A percentile compares a stretch with the other conserved stretches of the same genome.
phyloP scores from a whole-genome alignment of 2,888 invertebrate species.

The Calameuta idolon region DNA sequence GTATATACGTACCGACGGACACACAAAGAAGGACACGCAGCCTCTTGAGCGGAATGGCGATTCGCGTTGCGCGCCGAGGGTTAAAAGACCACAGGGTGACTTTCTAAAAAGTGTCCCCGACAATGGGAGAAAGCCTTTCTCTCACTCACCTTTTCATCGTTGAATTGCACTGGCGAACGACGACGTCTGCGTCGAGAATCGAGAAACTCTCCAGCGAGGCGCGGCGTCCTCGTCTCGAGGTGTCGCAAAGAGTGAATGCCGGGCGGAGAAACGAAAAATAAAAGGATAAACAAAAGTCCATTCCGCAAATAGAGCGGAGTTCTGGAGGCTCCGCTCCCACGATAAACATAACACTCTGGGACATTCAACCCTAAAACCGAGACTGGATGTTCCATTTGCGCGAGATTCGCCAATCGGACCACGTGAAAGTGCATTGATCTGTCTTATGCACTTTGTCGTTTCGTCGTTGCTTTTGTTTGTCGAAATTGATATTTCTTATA shows the following conservation, averaged over 20 bases:
- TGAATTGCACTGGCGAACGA: not conserved
- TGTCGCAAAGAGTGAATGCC: not conserved
- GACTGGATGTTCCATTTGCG: not conserved
- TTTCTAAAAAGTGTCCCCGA: not conserved
- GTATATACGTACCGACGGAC: not conserved
- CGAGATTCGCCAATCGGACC: not conserved
- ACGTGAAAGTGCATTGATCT: not conserved
- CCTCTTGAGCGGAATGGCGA: not conserved
- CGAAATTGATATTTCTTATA: not conserved
- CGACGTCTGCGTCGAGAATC: not conserved
- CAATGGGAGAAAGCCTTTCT: not conserved
- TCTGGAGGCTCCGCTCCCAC: slow-evolving; percentile 25
- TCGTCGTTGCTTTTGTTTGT: not conserved
- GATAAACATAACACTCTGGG: slow-evolving; percentile 37
- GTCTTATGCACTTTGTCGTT: not conserved
- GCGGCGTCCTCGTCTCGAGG: not conserved
- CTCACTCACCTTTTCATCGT: not conserved
- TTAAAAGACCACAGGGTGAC: not conserved
- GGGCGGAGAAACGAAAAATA: not conserved
- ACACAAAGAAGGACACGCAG: not conserved
- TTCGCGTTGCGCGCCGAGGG: not conserved
- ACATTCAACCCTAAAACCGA: slow-evolving; percentile 43
- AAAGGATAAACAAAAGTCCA: slow-evolving; percentile 3
- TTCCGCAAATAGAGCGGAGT: slow-evolving; percentile 3
- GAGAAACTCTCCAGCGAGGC: not conserved